Evolutionary conservation across 2,797 vertebrate species (phyloP).

Genomic region (Brachyalestes nurse): DNA sequence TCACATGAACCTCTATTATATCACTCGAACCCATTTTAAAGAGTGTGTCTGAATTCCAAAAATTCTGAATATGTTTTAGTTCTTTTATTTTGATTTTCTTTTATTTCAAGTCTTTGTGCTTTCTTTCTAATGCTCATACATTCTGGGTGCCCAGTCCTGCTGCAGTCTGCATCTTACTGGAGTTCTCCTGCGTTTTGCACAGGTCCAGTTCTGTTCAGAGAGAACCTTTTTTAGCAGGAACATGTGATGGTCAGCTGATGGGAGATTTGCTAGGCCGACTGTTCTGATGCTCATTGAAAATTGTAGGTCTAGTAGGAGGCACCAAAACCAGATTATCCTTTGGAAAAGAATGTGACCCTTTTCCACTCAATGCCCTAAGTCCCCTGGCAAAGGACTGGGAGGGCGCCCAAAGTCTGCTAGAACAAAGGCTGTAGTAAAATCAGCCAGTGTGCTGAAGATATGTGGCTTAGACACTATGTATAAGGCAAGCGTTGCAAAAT

Average conservation of each 20-base stretch:
- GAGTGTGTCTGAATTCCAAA: no score
- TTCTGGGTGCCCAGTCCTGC: no score
- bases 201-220: constrained; percentile 43
- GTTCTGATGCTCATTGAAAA: constrained; percentile 58
- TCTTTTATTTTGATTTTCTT: no score
- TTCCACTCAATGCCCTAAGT: constrained; percentile 56
- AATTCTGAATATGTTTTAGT: no score
- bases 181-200: background rate
- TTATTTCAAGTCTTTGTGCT: no score
- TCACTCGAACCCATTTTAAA: no score
- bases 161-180: background rate
- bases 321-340: constrained; percentile 68
- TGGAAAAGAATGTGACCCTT: constrained; percentile 73
- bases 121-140: no score
- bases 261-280: constrained; percentile 64
- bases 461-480: constrained; percentile 31
- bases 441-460: constrained; percentile 35
- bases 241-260: constrained; percentile 78
- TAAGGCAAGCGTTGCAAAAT: constrained; percentile 25
- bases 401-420: constrained; percentile 56
- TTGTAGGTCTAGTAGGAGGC: constrained; percentile 54
- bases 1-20: no score
- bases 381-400: constrained; percentile 20
- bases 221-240: constrained; percentile 40
- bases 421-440: constrained; percentile 57